Evolutionary conservation across 2,797 vertebrate species (phyloP).

Genomic region (Falco biarmicus): DNA sequence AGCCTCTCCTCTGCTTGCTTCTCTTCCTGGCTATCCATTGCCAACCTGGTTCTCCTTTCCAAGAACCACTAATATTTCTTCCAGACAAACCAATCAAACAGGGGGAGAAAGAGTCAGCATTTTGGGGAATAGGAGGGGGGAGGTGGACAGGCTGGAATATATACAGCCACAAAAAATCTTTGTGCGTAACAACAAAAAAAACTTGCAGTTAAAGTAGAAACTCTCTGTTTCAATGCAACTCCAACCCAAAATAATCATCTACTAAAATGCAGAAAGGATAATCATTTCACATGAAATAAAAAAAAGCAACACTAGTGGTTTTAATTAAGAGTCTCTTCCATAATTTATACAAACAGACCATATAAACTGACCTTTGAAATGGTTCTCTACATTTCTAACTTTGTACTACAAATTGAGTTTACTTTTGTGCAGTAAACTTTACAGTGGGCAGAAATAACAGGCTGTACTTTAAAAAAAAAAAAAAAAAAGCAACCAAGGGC

Average conservation of each 20-base stretch:
- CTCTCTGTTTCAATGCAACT: not conserved
- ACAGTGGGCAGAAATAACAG: not conserved
- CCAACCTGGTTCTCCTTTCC: slow-evolving; percentile 69
- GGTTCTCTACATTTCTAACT: not conserved
- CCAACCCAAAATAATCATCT: not conserved
- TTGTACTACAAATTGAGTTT: slow-evolving; percentile 1
- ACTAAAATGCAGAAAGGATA: not conserved
- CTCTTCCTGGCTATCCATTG: slow-evolving; percentile 25
- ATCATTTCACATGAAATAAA: not conserved
- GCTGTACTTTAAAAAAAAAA: not conserved
- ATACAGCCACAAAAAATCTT: not conserved
- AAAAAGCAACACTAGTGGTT: not conserved
- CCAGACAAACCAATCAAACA: not conserved
- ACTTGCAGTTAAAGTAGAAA: slow-evolving; percentile 33
- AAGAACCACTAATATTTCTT: slow-evolving; percentile 51
- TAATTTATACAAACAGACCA: slow-evolving; percentile 10
- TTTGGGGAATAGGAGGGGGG: slow-evolving; percentile 26
- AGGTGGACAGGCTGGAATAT: slow-evolving; percentile 64
- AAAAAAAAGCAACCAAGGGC: not conserved
- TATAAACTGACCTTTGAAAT: not conserved
- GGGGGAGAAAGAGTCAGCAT: slow-evolving; percentile 22
- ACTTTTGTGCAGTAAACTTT: not conserved
- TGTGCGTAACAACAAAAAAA: slow-evolving; percentile 60
- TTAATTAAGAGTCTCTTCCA: slow-evolving; percentile 18
- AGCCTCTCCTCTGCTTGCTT: slow-evolving; percentile 70